phyloP scores from a whole-genome alignment of 2,888 invertebrate species.

The Phorcus lineatus region DNA sequence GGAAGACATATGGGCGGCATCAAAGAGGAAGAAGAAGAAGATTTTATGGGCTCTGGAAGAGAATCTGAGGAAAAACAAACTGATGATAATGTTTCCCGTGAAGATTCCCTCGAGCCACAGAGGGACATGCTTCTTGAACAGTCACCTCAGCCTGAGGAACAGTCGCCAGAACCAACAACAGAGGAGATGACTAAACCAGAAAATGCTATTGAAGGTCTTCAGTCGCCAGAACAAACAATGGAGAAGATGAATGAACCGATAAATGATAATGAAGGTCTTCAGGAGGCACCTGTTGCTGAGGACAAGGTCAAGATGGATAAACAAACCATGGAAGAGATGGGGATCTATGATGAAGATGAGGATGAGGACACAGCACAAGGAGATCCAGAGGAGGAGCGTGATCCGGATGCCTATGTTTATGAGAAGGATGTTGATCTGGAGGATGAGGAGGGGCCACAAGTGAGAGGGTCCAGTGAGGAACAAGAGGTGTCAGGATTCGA shows the following conservation, averaged over 20 bases:
- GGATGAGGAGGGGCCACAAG: slow-evolving; percentile 51
- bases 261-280: slow-evolving; percentile 34
- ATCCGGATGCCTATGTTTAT: slow-evolving; percentile 36
- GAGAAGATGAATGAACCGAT: slow-evolving; percentile 28
- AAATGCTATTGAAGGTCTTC: slow-evolving; percentile 33
- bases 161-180: background rate
- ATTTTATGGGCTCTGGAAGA: background rate
- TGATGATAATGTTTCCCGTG: background rate
- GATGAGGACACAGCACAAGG: slow-evolving; percentile 31
- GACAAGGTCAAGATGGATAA: slow-evolving; percentile 41
- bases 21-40: slow-evolving; percentile 45
- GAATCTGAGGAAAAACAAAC: slow-evolving; percentile 33
- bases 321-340: slow-evolving; percentile 43
- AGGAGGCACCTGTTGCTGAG: slow-evolving; percentile 37
- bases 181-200: slow-evolving; percentile 5
- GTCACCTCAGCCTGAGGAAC: background rate
- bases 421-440: slow-evolving; percentile 48
- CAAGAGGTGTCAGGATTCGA: slow-evolving; percentile 15
- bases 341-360: slow-evolving; percentile 59
- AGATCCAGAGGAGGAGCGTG: slow-evolving; percentile 29
- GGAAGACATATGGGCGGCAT: slow-evolving; percentile 46
- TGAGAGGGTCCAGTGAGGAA: slow-evolving; percentile 37
- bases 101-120: slow-evolving; percentile 15
- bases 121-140: background rate
- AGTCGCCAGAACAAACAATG: slow-evolving; percentile 9